Conservation (phyloP, 2,888 invertebrate species). For the Callyntrura sp. region DNA sequence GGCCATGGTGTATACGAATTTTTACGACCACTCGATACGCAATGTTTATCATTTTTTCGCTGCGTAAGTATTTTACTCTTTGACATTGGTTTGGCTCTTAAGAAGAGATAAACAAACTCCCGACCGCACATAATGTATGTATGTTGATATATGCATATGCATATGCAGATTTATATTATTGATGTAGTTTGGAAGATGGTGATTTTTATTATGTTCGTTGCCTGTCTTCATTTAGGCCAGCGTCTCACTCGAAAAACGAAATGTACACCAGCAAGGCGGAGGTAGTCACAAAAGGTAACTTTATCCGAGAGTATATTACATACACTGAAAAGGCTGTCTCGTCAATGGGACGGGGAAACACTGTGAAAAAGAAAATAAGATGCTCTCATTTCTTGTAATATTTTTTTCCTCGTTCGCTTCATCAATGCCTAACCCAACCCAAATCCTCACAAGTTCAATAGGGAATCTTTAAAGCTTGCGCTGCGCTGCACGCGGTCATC, state of each 20-base stretch:
- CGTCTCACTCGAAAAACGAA: slow-evolving; percentile 56
- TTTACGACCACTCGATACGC: not conserved
- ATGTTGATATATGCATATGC: no score
- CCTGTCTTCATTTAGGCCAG: slow-evolving; percentile 25
- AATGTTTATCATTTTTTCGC: slow-evolving; percentile 32
- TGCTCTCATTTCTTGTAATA: slow-evolving; percentile 42
- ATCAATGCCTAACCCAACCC: slow-evolving; percentile 49
- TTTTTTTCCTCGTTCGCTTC: not conserved
- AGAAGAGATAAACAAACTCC: not conserved
- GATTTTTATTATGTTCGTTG: not conserved
- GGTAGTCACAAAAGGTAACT: slow-evolving; percentile 65
- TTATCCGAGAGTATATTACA: slow-evolving; percentile 72
- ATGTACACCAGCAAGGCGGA: slow-evolving; percentile 42
- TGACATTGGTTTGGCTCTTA: slow-evolving; percentile 2
- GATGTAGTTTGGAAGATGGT: no score
- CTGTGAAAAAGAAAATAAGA: slow-evolving; percentile 46
- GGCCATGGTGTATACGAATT: not conserved
- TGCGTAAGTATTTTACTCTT: not conserved
- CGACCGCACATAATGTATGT: not conserved
- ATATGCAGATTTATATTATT: not conserved
- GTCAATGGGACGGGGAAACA: slow-evolving; percentile 22
- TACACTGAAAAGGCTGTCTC: slow-evolving; percentile 60
- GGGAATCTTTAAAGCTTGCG: no score
- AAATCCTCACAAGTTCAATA: not conserved
- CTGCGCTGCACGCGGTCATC: slow-evolving; percentile 52